phyloP scores from a whole-genome alignment of 2,888 invertebrate genomes.

The Thymelicus sylvestris region DNA sequence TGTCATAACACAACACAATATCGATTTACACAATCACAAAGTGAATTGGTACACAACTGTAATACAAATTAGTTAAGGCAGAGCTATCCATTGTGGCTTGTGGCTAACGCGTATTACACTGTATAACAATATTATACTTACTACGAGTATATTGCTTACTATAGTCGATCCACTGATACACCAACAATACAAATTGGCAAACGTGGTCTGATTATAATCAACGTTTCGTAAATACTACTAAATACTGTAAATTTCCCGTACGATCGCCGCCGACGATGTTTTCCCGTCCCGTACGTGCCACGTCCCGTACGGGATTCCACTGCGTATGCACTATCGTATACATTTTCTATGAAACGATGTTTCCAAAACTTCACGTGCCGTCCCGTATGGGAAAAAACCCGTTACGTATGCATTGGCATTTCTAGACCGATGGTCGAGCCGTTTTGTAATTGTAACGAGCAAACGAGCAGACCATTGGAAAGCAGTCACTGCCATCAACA shows the following conservation, averaged over 20 bases:
- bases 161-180: background rate
- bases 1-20: no score
- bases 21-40: background rate
- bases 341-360: no score
- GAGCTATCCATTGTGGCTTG: slow-evolving; percentile 23
- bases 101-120: slow-evolving; percentile 11
- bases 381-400: no score
- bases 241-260: no score
- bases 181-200: slow-evolving; percentile 21
- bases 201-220: slow-evolving; percentile 32
- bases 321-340: no score
- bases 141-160: no score
- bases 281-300: no score
- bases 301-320: no score
- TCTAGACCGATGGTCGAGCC: slow-evolving; percentile 8
- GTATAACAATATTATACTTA: background rate
- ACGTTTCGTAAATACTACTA: no score
- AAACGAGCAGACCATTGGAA: background rate
- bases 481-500: background rate
- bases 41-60: background rate
- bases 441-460: background rate
- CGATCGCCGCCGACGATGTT: no score
- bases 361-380: no score
- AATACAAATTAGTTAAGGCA: slow-evolving; percentile 14
- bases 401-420: no score